Percentiles rank a stretch among this genome's conserved stretches.
Evolutionary conservation across 2,888 invertebrate species (phyloP).

Genomic region (Pimpla rufipes): DNA sequence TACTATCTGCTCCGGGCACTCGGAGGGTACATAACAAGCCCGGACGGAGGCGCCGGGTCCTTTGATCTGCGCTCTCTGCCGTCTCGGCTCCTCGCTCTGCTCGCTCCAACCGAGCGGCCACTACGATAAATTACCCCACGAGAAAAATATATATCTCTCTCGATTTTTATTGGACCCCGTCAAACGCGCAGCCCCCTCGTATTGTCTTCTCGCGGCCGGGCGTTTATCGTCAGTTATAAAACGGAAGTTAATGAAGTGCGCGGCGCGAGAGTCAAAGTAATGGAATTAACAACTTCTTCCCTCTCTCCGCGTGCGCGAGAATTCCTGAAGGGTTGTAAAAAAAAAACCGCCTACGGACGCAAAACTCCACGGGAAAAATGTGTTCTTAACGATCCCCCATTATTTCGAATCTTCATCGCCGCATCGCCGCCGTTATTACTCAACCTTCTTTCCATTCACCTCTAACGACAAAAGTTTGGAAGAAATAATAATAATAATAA

Average conservation of each 20-base stretch:
- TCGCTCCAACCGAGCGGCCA: not conserved
- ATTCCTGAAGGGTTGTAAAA: not conserved
- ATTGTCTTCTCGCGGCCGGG: not conserved
- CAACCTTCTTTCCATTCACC: not conserved
- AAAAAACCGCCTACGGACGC: not conserved
- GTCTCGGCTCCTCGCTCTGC: not conserved
- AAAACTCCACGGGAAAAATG: not conserved
- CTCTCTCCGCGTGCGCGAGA: not conserved
- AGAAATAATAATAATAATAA: not conserved
- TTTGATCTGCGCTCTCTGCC: constrained; percentile 34
- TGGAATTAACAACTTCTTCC: not conserved
- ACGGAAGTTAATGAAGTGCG: constrained; percentile 29
- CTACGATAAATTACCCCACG: constrained; percentile 31
- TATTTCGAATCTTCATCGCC: not conserved
- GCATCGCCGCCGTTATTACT: not conserved
- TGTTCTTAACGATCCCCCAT: not conserved
- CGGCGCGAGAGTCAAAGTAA: constrained; percentile 4
- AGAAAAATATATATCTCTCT: constrained; percentile 46
- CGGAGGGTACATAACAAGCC: constrained; percentile 28
- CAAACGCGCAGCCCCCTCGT: constrained; percentile 37
- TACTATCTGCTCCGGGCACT: constrained; percentile 37
- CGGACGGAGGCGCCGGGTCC: constrained; percentile 8
- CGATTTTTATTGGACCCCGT: constrained; percentile 51
- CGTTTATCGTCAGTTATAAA: constrained; percentile 38
- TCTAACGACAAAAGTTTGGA: not conserved